Evolutionary conservation across 2,797 vertebrate species (phyloP).

Genomic region (Passerculus sandwichensis): DNA sequence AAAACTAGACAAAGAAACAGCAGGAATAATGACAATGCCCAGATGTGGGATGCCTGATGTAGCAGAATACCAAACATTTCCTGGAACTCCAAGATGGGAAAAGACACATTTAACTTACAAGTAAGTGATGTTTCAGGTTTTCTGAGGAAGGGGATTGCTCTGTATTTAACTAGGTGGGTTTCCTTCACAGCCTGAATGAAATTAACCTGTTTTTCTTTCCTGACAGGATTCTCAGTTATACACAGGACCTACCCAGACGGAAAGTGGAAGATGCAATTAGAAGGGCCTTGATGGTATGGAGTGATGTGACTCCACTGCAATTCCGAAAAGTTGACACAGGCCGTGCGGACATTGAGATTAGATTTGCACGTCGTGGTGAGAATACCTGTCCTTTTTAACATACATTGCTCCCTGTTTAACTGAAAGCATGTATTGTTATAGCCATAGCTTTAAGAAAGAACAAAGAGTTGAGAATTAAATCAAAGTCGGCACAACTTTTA

Average conservation of each 20-base stretch:
- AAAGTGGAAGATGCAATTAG: conserved; percentile 65
- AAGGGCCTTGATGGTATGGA: conserved; percentile 76
- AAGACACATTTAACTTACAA: conserved; percentile 81
- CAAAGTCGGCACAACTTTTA: not conserved
- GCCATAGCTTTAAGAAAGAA: not conserved
- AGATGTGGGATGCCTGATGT: conserved; percentile 84
- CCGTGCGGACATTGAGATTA: conserved; percentile 75
- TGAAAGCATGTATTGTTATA: not conserved
- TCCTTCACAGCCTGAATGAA: not conserved
- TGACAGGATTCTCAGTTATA: conserved; percentile 73
- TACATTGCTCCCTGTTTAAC: not conserved
- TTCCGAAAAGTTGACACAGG: not conserved
- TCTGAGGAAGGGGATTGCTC: not conserved
- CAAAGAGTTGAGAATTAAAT: not conserved
- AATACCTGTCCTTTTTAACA: not conserved
- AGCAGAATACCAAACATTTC: conserved; percentile 52
- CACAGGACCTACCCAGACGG: conserved; percentile 36
- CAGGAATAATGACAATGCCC: conserved; percentile 74
- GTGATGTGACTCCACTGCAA: conserved; percentile 68
- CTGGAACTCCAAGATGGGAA: conserved; percentile 71
- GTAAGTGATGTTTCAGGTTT: conserved; percentile 57
- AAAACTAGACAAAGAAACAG: conserved; percentile 65
- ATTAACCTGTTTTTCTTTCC: not conserved
- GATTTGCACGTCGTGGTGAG: conserved; percentile 72
- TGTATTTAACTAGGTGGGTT: not conserved